Evolutionary conservation across 2,797 vertebrate species (phyloP).

Genomic region (Lycodopsis pacificus): DNA sequence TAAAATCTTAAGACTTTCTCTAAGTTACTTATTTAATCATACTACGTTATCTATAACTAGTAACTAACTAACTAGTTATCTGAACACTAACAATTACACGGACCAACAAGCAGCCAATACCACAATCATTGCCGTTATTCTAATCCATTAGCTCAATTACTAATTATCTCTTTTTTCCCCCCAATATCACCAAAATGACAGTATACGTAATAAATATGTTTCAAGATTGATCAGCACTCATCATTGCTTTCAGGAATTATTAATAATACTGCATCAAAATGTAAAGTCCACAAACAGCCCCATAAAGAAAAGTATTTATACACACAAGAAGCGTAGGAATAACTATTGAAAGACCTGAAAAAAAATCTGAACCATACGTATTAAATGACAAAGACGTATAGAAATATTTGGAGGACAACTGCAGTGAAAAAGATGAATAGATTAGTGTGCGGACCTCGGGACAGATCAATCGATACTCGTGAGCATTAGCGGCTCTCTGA

Average conservation of each 20-base stretch:
- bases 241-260: background rate
- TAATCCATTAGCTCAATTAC: background rate
- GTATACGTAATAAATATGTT: background rate
- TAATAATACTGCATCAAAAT: background rate
- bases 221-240: background rate
- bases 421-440: constrained; percentile 37
- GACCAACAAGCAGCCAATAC: background rate
- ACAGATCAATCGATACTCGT: constrained; percentile 67
- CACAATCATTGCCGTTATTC: background rate
- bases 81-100: constrained; percentile 7
- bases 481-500: constrained; percentile 54
- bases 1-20: background rate
- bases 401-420: constrained; percentile 19
- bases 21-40: background rate
- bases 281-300: background rate
- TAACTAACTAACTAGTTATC: background rate
- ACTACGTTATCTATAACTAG: background rate
- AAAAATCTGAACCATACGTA: constrained; percentile 22
- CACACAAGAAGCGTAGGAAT: background rate
- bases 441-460: constrained; percentile 54
- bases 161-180: background rate
- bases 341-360: constrained; percentile 7
- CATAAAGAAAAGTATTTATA: background rate
- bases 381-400: constrained; percentile 50
- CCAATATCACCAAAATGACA: background rate